Percentiles rank a stretch among this genome's conserved stretches.
phyloP scores from a whole-genome alignment of 1,140 invertebrate species.

The Thaumatotibia leucotreta region DNA sequence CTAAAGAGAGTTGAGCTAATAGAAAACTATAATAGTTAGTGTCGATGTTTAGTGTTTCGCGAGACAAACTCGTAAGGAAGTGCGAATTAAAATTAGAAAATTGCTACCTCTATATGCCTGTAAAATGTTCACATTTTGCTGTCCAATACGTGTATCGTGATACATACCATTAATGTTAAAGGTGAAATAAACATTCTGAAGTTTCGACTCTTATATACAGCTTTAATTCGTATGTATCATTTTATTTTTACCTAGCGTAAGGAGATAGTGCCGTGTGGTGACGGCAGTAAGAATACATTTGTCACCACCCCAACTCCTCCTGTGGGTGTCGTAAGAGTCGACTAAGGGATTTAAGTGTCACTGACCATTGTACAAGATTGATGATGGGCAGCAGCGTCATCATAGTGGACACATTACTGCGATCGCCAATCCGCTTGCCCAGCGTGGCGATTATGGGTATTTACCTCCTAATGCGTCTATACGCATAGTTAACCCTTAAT shows the following conservation, averaged over 20 bases:
- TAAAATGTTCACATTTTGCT: conserved; percentile 49
- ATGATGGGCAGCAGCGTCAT: too few species aligned
- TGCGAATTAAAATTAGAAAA: conserved; percentile 32
- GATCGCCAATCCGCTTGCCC: too few species aligned
- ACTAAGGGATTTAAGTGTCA: too few species aligned
- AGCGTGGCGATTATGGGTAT: too few species aligned
- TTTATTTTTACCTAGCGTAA: neutral
- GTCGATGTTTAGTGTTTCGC: conserved; percentile 29
- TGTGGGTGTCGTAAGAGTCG: too few species aligned
- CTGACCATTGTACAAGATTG: too few species aligned
- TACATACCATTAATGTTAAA: conserved; percentile 39
- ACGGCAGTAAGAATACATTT: neutral
- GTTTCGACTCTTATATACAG: conserved; percentile 37
- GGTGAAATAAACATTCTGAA: conserved; percentile 57
- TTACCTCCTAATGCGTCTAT: too few species aligned
- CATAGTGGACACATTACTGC: too few species aligned
- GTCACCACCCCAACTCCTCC: too few species aligned
- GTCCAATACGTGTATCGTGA: conserved; percentile 55
- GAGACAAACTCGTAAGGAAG: conserved; percentile 24
- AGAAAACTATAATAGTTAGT: conserved; percentile 25
- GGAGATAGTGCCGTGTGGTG: neutral
- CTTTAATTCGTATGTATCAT: conserved; percentile 15
- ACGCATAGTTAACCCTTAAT: too few species aligned
- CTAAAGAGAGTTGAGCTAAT: conserved; percentile 13
- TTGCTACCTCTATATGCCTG: conserved; percentile 68